Conservation (phyloP, 2,797 vertebrate genomes). For the Taeniopygia guttata region DNA sequence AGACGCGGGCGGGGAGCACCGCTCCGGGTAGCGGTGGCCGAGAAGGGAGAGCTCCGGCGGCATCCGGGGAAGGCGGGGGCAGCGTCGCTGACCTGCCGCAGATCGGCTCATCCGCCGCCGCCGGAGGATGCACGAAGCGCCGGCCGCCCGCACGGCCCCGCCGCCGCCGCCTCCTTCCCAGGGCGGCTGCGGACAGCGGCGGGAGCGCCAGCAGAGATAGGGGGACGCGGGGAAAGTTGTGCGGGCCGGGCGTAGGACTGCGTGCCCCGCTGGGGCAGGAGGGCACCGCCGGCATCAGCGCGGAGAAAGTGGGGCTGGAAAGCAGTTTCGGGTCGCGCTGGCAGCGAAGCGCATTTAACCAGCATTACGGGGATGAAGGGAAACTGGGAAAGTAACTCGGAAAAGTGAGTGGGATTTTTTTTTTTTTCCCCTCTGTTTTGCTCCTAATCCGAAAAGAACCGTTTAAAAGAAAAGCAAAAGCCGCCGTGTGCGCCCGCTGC, state of each 20-base stretch:
- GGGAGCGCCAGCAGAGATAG: background rate
- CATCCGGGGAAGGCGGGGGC: background rate
- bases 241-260: background rate
- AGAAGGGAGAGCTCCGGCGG: background rate
- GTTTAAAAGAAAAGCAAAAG: background rate
- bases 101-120: background rate
- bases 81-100: background rate
- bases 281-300: background rate
- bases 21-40: background rate
- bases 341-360: background rate
- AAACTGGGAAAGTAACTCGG: slow-evolving; percentile 31
- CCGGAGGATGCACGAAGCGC: background rate
- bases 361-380: background rate
- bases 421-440: background rate
- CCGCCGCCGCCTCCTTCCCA: background rate
- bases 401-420: slow-evolving; percentile 8
- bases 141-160: background rate
- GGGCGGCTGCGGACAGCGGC: background rate
- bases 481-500: background rate
- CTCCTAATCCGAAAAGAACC: background rate
- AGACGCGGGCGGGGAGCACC: background rate
- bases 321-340: background rate
- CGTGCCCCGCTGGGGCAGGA: background rate
- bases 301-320: background rate
- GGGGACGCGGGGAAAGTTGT: background rate